Percentiles rank a stretch among this genome's conserved stretches.
Evolutionary conservation across 2,888 invertebrate genomes (phyloP).

Genomic region (Mythimna albipuncta): DNA sequence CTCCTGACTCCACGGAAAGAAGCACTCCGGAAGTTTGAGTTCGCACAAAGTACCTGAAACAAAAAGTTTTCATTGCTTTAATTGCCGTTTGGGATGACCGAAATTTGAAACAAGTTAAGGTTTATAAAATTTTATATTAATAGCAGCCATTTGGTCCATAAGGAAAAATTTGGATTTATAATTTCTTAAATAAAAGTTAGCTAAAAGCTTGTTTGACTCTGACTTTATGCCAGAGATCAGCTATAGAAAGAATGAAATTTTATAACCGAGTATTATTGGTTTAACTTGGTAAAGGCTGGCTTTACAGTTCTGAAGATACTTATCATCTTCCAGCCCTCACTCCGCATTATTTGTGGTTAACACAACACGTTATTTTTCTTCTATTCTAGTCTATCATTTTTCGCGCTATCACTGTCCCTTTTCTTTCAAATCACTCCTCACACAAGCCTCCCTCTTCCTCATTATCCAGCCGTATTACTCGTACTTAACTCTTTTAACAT

Average conservation of each 20-base stretch:
- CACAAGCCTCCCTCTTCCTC: too few relatives aligned
- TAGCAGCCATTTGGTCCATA: constrained; percentile 15
- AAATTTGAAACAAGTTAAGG: constrained; percentile 50
- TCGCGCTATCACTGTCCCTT: too few relatives aligned
- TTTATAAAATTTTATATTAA: constrained; percentile 51
- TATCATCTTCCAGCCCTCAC: too few relatives aligned
- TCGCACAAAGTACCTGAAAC: constrained; percentile 61
- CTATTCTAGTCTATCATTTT: too few relatives aligned
- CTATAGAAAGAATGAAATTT: not conserved
- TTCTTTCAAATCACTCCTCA: too few relatives aligned
- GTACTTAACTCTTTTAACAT: too few relatives aligned
- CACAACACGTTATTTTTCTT: too few relatives aligned
- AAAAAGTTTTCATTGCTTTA: constrained; percentile 61
- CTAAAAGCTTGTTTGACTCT: not conserved
- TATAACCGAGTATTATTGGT: not conserved
- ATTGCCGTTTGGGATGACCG: constrained; percentile 51
- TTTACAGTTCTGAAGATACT: not conserved
- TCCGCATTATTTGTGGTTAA: too few relatives aligned
- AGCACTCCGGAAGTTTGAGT: constrained; percentile 28
- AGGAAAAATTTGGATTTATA: not conserved
- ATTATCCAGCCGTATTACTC: too few relatives aligned
- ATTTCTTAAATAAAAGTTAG: constrained; percentile 3
- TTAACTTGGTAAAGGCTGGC: not conserved
- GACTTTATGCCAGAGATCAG: not conserved
- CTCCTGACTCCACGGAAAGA: constrained; percentile 35